These are phyloP conservation scores for Drosophila planitibia DNA, from an alignment of 2,888 invertebrate genomes.

Conservation along the genomic window DNA sequence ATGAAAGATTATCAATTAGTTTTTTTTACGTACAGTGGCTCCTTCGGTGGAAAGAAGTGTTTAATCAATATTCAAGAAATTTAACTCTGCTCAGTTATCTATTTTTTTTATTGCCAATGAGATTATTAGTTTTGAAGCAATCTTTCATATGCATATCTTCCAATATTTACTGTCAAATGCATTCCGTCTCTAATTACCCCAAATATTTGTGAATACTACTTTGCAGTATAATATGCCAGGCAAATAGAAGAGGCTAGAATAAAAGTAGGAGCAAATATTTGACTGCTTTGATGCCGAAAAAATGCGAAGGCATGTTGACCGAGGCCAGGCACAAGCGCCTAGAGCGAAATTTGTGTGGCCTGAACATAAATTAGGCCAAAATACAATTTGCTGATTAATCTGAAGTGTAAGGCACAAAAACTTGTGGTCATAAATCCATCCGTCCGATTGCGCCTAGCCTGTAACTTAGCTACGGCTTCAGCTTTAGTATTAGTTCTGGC, in stretches of 20 bases:
- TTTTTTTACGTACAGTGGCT: not conserved
- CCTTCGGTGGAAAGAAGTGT: no score
- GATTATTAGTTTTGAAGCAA: not conserved
- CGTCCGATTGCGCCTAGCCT: slow-evolving; percentile 37
- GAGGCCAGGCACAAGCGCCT: not conserved
- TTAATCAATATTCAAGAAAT: no score
- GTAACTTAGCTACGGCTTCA: slow-evolving; percentile 6
- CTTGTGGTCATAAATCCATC: slow-evolving; percentile 74
- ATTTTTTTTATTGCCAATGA: not conserved
- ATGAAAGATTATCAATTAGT: not conserved
- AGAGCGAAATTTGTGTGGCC: slow-evolving; percentile 13
- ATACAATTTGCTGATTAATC: slow-evolving; percentile 83
- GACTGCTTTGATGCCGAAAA: slow-evolving; percentile 2
- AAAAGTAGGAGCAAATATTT: slow-evolving; percentile 2
- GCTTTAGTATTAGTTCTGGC: not conserved
- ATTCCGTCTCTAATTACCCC: not conserved
- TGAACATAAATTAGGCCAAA: slow-evolving; percentile 76
- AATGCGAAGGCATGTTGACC: slow-evolving; percentile 3
- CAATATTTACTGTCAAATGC: slow-evolving; percentile 17
- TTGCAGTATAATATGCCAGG: slow-evolving; percentile 5
- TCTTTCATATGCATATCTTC: not conserved
- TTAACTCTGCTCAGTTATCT: no score
- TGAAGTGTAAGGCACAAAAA: slow-evolving; percentile 71
- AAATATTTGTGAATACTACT: slow-evolving; percentile 27
- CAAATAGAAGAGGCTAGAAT: not conserved